Base-by-base conservation (phyloP, 2,888 invertebrate species). In the Spialia ferax region DNA sequence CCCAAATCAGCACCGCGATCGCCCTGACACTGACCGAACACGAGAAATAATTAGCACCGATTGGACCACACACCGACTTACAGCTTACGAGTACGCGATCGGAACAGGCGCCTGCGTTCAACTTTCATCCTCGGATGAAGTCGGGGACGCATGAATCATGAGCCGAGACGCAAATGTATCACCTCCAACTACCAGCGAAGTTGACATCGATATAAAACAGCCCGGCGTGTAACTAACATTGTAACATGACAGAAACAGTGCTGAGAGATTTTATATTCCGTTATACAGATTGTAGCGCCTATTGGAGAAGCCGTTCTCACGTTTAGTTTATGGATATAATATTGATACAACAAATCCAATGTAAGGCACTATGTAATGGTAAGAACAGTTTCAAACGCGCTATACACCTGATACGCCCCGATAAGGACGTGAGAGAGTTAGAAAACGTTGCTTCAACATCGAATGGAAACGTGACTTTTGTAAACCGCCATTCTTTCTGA, bases 191-290 rank as follows among this genome's bases (percentile, higher is more conserved):
- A 60, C 68, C 71, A 76, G 74, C 73, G 62, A 66, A 71, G 73
- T 75, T 77, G 80, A 84, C 85, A 84, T 76, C 76, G 78, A 78
- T 81, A 85, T 87, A 88, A 87, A 86, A 81, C 81, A 84, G 73
- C 75, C 76, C 75, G 69, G 79, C 76, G 82, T 83, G 83, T 86
- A 83, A 83, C 80, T 78, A 79, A 82, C 81, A 84, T 82, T 76
- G 80, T 74, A 75, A 89, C 89, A 88, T 80, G 90, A 84, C 89
- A 85, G 80, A 77, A 81, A 88, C 91, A 87, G 75, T 79, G 81
- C 76, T 81, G 79, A 73, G 73, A 70, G 78, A 83, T 81, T 26
- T 87, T 85, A 86, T 81, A 85, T 85, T 82, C 87, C 85, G 87
- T 86, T 88, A 84, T 74, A 78, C 78, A 73, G 77, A 81, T 75